A percentile compares a stretch with the other conserved stretches of the same genome.
These are phyloP conservation scores for Sebastolobus alascanus DNA, from an alignment of 2,797 vertebrate species.

Conservation along the genomic window DNA sequence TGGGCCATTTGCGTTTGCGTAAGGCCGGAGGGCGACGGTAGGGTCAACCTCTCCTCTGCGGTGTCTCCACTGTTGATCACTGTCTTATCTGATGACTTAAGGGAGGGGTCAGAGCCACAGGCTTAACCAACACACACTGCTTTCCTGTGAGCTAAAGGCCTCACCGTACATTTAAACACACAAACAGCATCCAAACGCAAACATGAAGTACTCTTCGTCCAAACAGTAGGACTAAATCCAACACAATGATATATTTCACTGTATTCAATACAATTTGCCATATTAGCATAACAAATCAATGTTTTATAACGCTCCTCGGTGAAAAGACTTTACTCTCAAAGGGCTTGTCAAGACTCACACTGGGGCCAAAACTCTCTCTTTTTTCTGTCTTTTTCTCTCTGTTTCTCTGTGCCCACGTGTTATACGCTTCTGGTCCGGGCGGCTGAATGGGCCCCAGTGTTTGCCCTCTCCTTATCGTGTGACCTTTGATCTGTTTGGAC, in stretches of 20 bases:
- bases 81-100: slow-evolving; percentile 65
- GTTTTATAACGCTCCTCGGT: slow-evolving; percentile 39
- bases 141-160: slow-evolving; percentile 59
- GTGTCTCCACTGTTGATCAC: slow-evolving; percentile 48
- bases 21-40: neutral
- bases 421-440: slow-evolving; percentile 51
- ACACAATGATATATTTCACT: slow-evolving; percentile 27
- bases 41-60: slow-evolving; percentile 16
- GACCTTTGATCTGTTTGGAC: slow-evolving; percentile 87
- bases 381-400: slow-evolving; percentile 34
- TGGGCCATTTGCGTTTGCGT: slow-evolving; percentile 9
- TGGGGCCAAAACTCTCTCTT: slow-evolving; percentile 42
- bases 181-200: slow-evolving; percentile 13
- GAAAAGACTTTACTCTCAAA: slow-evolving; percentile 51
- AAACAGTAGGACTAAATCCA: neutral
- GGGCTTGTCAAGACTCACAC: slow-evolving; percentile 63
- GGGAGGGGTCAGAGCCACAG: slow-evolving; percentile 41
- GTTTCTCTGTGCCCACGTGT: slow-evolving; percentile 68
- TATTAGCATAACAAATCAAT: slow-evolving; percentile 59
- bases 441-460: slow-evolving; percentile 80
- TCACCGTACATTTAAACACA: slow-evolving; percentile 28
- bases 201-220: neutral
- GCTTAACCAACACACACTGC: slow-evolving; percentile 51
- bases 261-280: slow-evolving; percentile 29
- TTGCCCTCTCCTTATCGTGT: slow-evolving; percentile 81